Evolutionary conservation across 2,797 vertebrate genomes (phyloP).

Genomic region (Huso huso): DNA sequence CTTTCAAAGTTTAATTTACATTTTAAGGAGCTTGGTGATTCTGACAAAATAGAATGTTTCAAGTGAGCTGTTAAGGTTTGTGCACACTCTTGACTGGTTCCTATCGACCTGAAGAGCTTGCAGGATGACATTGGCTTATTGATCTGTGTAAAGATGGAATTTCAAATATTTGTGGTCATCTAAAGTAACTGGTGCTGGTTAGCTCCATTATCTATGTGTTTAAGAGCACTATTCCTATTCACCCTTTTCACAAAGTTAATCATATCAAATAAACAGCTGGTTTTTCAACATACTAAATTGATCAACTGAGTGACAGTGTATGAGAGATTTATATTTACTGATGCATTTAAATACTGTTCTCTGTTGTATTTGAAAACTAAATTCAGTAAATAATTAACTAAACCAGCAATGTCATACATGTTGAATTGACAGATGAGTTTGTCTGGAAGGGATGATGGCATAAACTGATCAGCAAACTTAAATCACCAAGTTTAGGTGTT

Average conservation of each 20-base stretch:
- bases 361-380: too few relatives aligned
- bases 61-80: conserved; percentile 3
- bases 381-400: too few relatives aligned
- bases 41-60: not conserved
- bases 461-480: too few relatives aligned
- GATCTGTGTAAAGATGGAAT: not conserved
- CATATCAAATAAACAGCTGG: not conserved
- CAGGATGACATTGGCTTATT: conserved; percentile 2
- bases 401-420: too few relatives aligned
- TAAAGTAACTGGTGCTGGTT: not conserved
- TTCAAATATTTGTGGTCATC: not conserved
- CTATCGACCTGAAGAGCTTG: not conserved
- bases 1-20: conserved; percentile 1
- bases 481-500: too few relatives aligned
- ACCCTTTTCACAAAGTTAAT: not conserved
- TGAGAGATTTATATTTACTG: not conserved
- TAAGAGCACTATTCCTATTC: not conserved
- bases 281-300: not conserved
- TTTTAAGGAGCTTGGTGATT: not conserved
- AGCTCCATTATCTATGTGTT: not conserved
- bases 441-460: too few relatives aligned
- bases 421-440: too few relatives aligned
- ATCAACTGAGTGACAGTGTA: not conserved
- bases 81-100: not conserved
- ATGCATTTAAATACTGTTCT: too few relatives aligned